A percentile compares a stretch with the other conserved stretches of the same genome.
Evolutionary conservation across 35 echinoderm and acorn worm species (phyloP).

Genomic region (Amphiura filiformis): DNA sequence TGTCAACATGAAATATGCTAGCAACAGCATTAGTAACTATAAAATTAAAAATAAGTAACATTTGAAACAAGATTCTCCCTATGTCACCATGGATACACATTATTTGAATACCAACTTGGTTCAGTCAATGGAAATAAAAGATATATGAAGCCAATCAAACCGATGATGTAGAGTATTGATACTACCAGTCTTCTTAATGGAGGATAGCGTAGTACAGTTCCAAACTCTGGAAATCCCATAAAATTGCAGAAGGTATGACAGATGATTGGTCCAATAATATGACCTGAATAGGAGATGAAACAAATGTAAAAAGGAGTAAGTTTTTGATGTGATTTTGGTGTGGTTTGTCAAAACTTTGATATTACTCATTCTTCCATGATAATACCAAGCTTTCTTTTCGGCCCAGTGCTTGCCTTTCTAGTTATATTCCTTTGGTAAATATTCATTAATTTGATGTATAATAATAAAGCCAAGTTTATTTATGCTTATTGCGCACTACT

Average conservation of each 20-base stretch:
- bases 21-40: too few species aligned
- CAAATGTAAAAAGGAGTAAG: too few species aligned
- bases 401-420: background rate
- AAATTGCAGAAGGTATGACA: slow-evolving; percentile 92
- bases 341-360: background rate
- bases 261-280: slow-evolving; percentile 75
- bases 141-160: slow-evolving; percentile 62
- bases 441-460: too few species aligned
- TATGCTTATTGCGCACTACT: too few species aligned
- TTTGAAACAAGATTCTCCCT: too few species aligned
- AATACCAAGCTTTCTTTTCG: background rate
- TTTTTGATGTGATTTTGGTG: background rate
- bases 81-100: slow-evolving; percentile 36
- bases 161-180: slow-evolving; percentile 44
- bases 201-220: slow-evolving; percentile 52
- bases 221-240: slow-evolving; percentile 96
- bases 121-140: slow-evolving; percentile 73
- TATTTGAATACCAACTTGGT: slow-evolving; percentile 50
- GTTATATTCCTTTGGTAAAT: too few species aligned
- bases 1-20: too few species aligned
- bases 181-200: slow-evolving; percentile 59
- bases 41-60: too few species aligned
- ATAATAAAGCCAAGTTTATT: too few species aligned
- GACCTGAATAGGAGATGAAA: slow-evolving; percentile 44
- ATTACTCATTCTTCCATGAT: background rate